phyloP scores from a whole-genome alignment of 2,888 invertebrate genomes.

The Lissonota sp. region DNA sequence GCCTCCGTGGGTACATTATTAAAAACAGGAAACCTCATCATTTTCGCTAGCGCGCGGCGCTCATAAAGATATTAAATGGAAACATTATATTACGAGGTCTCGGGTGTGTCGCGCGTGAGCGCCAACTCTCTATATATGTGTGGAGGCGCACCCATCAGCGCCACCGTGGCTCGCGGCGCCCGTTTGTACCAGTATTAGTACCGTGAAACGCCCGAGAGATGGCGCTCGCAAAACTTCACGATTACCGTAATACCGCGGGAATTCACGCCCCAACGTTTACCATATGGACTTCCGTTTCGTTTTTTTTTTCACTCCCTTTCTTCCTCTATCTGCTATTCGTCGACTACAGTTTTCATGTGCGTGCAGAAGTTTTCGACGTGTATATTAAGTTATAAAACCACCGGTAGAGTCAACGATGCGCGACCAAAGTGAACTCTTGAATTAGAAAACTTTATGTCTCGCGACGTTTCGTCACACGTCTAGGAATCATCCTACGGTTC shows the following conservation, averaged over 20 bases:
- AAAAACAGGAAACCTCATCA: conserved; percentile 83
- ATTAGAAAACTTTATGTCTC: conserved; percentile 48
- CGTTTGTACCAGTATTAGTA: conserved; percentile 9
- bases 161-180: conserved; percentile 7
- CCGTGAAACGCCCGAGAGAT: conserved; percentile 22
- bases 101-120: conserved; percentile 45
- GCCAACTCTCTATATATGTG: conserved; percentile 6
- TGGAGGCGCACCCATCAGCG: conserved; percentile 18
- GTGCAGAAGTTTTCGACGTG: neutral
- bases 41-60: conserved; percentile 75
- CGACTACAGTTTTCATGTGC: conserved; percentile 18
- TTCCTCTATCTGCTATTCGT: neutral
- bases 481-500: conserved; percentile 31
- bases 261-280: conserved; percentile 55
- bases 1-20: conserved; percentile 79
- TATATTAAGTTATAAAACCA: conserved; percentile 16
- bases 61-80: conserved; percentile 83
- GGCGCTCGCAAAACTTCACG: conserved; percentile 1
- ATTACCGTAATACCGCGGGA: conserved; percentile 16
- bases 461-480: conserved; percentile 40
- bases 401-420: conserved; percentile 32
- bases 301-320: conserved; percentile 37
- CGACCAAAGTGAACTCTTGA: conserved; percentile 43
- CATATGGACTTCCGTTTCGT: conserved; percentile 51
- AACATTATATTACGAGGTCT: conserved; percentile 79